phyloP scores from a whole-genome alignment of 1,140 invertebrate genomes.

The Drosophila serrata region DNA sequence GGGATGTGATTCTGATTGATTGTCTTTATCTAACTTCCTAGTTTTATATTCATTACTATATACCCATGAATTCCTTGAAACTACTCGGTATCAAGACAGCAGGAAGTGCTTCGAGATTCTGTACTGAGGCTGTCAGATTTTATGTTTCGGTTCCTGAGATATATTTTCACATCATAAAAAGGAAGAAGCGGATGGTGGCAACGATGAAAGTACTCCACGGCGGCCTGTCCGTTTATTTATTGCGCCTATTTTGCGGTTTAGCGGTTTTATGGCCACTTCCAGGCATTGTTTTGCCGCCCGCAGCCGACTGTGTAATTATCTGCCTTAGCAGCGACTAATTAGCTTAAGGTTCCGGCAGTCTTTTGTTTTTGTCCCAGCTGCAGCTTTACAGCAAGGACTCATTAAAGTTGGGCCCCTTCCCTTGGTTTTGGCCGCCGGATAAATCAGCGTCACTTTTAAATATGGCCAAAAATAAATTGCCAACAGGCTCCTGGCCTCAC shows the following conservation, averaged over 20 bases:
- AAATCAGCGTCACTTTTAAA: constrained; percentile 69
- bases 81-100: neutral
- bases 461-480: constrained; percentile 65
- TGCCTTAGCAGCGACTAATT: constrained; percentile 68
- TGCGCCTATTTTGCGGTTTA: constrained; percentile 82
- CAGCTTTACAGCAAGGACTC: constrained; percentile 32
- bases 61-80: too few species aligned
- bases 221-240: constrained; percentile 66
- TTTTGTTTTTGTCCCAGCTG: constrained; percentile 23
- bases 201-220: constrained; percentile 25
- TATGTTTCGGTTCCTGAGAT: constrained; percentile 22
- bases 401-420: constrained; percentile 35
- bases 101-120: neutral
- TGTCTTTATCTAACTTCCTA: too few species aligned
- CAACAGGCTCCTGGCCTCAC: constrained; percentile 10
- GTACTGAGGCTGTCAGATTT: constrained; percentile 34
- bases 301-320: constrained; percentile 70
- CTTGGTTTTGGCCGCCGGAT: constrained; percentile 8
- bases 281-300: constrained; percentile 43
- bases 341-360: constrained; percentile 57
- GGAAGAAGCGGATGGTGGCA: constrained; percentile 16
- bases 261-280: constrained; percentile 77
- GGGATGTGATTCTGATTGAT: neutral
- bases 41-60: neutral
- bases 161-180: constrained; percentile 49